Percentiles rank a stretch among this genome's conserved stretches.
These are phyloP conservation scores for Cuculus canorus DNA, from an alignment of 2,797 vertebrate genomes.

Conservation along the genomic window DNA sequence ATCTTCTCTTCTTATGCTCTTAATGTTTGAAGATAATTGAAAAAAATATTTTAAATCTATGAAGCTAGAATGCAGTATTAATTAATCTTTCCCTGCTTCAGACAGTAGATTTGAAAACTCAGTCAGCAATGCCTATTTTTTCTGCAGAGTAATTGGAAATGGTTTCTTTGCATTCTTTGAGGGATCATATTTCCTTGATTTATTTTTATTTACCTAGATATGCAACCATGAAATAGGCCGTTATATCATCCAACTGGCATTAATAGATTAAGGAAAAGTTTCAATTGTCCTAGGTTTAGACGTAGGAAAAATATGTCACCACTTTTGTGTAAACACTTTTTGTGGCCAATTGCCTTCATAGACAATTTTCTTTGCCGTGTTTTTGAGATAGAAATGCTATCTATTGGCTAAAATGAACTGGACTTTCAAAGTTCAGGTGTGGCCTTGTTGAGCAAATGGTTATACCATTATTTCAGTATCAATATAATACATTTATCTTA, in stretches of 20 bases:
- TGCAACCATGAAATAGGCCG: not conserved
- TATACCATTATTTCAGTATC: not conserved
- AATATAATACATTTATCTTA: not conserved
- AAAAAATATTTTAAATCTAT: slow-evolving; percentile 68
- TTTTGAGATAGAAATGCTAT: not conserved
- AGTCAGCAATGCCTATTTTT: slow-evolving; percentile 70
- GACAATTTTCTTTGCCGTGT: not conserved
- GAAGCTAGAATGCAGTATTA: slow-evolving; percentile 69
- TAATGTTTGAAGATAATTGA: slow-evolving; percentile 15
- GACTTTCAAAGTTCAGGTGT: not conserved
- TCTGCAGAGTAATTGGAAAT: not conserved
- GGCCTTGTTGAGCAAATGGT: not conserved
- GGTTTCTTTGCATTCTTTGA: not conserved
- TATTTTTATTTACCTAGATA: not conserved
- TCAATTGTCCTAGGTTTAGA: not conserved
- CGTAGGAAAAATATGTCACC: not conserved
- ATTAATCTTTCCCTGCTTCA: slow-evolving; percentile 70
- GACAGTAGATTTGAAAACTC: slow-evolving; percentile 68
- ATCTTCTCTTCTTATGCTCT: not conserved
- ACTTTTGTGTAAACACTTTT: not conserved
- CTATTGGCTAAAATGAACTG: not conserved
- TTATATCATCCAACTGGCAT: not conserved
- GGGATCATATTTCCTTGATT: not conserved
- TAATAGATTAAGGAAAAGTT: not conserved
- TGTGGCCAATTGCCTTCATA: not conserved